Conservation (phyloP, 1,140 invertebrate species). For the Pogonus chalceus region DNA sequence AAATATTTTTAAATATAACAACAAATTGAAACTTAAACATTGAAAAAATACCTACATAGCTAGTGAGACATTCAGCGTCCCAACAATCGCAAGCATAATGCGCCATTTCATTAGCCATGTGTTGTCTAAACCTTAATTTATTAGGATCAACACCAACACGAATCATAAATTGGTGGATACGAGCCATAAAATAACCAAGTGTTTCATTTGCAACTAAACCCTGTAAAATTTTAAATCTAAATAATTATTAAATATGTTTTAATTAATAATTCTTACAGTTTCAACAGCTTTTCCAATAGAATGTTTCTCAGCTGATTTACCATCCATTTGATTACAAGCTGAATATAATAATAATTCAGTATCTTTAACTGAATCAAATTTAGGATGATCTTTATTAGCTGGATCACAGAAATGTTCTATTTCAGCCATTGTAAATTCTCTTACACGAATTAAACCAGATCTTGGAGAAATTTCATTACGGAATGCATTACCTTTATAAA, state of each 20-base stretch:
- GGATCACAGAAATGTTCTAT: slow-evolving; percentile 99
- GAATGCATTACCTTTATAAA: slow-evolving; percentile 74
- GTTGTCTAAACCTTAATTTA: slow-evolving; percentile 90
- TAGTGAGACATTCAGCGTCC: slow-evolving; percentile 94
- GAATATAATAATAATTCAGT: slow-evolving; percentile 78
- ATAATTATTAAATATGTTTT: neutral
- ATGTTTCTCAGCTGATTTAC: slow-evolving; percentile 59
- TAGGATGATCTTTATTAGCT: slow-evolving; percentile 75
- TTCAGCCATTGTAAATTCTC: slow-evolving; percentile 99
- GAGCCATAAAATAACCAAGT: slow-evolving; percentile 94
- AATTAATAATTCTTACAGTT: slow-evolving; percentile 30
- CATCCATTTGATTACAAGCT: slow-evolving; percentile 93
- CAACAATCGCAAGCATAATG: slow-evolving; percentile 99
- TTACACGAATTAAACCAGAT: slow-evolving; percentile 89
- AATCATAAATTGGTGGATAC: slow-evolving; percentile 84
- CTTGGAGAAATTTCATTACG: slow-evolving; percentile 99
- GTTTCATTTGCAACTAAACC: slow-evolving; percentile 93
- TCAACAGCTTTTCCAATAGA: slow-evolving; percentile 71
- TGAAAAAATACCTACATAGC: slow-evolving; percentile 53
- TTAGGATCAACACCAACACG: slow-evolving; percentile 80
- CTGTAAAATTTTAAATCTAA: slow-evolving; percentile 35
- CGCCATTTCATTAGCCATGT: slow-evolving; percentile 99
- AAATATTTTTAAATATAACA: slow-evolving; percentile 16
- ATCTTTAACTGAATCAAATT: slow-evolving; percentile 72
- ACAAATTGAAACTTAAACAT: neutral